These are phyloP conservation scores for Nasonia longicornis DNA, from an alignment of 1,140 invertebrate species.

Conservation along the genomic window DNA sequence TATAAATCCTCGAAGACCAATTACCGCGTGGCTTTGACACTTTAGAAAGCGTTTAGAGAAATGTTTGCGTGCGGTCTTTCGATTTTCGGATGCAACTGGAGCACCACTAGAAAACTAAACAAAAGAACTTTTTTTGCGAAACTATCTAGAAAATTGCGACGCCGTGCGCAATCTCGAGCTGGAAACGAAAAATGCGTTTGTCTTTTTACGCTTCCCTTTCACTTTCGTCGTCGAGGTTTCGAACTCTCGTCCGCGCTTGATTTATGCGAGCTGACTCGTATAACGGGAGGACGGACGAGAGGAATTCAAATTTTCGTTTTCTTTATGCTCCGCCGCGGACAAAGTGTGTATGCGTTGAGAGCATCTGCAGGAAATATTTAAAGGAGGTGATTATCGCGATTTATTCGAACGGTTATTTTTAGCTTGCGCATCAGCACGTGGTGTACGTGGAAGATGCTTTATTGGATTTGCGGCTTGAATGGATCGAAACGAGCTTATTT, in stretches of 20 bases:
- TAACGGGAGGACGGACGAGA: background rate
- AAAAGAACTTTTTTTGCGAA: background rate
- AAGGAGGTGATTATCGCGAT: background rate
- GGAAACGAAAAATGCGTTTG: background rate
- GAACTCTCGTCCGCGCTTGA: slow-evolving; percentile 2
- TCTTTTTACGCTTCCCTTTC: slow-evolving; percentile 31
- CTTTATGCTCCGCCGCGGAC: background rate
- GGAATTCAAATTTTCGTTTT: background rate
- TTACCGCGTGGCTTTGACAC: background rate
- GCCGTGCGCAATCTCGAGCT: too few species aligned
- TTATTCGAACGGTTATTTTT: background rate
- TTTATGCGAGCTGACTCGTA: slow-evolving; percentile 32
- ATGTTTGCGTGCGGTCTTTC: too few species aligned
- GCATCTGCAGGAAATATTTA: slow-evolving; percentile 29
- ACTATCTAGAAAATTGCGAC: background rate
- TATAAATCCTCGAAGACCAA: too few species aligned
- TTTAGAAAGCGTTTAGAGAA: background rate
- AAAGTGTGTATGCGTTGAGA: background rate
- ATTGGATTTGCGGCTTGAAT: background rate
- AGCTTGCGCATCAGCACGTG: background rate
- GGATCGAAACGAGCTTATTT: background rate
- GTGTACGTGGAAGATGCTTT: background rate
- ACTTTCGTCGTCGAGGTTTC: slow-evolving; percentile 31
- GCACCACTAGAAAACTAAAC: background rate
- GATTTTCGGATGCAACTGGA: background rate